These are phyloP conservation scores for Caracal caracal DNA, from an alignment of 2,113 vertebrate genomes.

Conservation along the genomic window DNA sequence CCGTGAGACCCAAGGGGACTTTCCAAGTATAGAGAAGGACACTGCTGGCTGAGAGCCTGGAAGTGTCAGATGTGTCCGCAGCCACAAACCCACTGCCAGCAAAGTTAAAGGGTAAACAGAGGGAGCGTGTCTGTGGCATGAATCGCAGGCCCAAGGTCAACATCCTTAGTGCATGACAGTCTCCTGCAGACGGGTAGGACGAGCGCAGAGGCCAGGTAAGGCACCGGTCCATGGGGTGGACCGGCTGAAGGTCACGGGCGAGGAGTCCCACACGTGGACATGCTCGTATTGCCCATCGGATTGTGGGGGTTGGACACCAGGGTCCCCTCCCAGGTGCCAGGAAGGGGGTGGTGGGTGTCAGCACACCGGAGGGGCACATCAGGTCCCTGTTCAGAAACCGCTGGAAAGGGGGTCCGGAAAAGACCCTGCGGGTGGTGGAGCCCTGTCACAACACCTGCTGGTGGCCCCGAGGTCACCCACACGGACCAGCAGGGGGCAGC, in stretches of 20 bases:
- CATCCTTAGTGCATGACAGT: rapidly evolving
- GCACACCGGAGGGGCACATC: neutral
- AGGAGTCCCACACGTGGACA: rapidly evolving
- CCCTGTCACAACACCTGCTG: too few relatives aligned
- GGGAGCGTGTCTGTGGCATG: rapidly evolving
- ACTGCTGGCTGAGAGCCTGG: neutral
- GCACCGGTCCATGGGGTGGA: rapidly evolving
- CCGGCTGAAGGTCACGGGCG: neutral
- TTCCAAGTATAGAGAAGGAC: neutral
- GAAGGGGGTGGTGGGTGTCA: too few relatives aligned
- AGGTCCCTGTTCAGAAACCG: too few relatives aligned
- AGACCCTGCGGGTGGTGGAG: rapidly evolving
- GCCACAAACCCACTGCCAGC: rapidly evolving
- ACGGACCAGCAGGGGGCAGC: too few relatives aligned
- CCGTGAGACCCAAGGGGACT: neutral
- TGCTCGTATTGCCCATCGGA: rapidly evolving
- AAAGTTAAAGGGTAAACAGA: rapidly evolving
- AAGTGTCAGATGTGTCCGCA: rapidly evolving
- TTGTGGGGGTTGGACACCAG: rapidly evolving
- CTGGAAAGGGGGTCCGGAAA: neutral
- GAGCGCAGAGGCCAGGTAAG: neutral
- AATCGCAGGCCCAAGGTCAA: too few relatives aligned
- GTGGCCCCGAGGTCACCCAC: neutral
- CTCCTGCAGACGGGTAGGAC: rapidly evolving
- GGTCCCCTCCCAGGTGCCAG: rapidly evolving